phyloP scores from a whole-genome alignment of 2,888 invertebrate species.

The Andrena trimmerana region DNA sequence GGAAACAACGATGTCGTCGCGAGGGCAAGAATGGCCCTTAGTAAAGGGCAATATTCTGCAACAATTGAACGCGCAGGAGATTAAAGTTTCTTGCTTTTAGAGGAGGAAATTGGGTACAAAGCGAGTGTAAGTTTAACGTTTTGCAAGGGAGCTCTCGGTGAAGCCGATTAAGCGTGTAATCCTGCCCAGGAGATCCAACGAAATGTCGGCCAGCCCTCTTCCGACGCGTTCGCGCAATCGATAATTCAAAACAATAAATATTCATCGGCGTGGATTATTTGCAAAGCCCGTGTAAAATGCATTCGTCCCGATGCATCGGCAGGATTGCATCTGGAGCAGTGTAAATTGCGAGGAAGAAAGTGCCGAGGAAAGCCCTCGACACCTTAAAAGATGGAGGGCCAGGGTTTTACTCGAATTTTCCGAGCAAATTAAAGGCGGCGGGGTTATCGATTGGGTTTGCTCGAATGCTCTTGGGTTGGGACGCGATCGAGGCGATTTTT shows the following conservation, averaged over 20 bases:
- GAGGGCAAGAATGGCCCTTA: not conserved
- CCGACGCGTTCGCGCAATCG: conserved; percentile 15
- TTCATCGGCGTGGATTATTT: conserved; percentile 11
- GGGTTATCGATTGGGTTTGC: too few relatives aligned
- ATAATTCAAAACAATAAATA: conserved; percentile 39
- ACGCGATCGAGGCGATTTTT: not conserved
- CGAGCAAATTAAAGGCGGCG: too few relatives aligned
- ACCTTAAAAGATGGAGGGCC: too few relatives aligned
- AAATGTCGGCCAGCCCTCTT: conserved; percentile 8
- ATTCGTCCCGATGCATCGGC: not conserved
- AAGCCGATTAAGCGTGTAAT: conserved; percentile 27
- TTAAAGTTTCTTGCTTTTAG: conserved; percentile 17
- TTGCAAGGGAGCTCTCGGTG: conserved; percentile 2
- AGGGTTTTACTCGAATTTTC: too few relatives aligned
- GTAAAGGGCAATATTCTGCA: not conserved
- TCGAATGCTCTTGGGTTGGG: too few relatives aligned
- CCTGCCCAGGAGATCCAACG: not conserved
- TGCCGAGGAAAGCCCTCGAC: too few relatives aligned
- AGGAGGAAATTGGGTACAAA: conserved; percentile 26
- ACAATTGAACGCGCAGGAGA: not conserved
- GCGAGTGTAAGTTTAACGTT: not conserved
- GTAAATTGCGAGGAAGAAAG: too few relatives aligned
- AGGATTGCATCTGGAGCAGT: conserved; percentile 23
- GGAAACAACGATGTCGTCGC: too few relatives aligned
- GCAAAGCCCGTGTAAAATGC: not conserved